These are phyloP conservation scores for Drosophila rufa DNA, from an alignment of 1,140 invertebrate genomes.

Conservation along the genomic window DNA sequence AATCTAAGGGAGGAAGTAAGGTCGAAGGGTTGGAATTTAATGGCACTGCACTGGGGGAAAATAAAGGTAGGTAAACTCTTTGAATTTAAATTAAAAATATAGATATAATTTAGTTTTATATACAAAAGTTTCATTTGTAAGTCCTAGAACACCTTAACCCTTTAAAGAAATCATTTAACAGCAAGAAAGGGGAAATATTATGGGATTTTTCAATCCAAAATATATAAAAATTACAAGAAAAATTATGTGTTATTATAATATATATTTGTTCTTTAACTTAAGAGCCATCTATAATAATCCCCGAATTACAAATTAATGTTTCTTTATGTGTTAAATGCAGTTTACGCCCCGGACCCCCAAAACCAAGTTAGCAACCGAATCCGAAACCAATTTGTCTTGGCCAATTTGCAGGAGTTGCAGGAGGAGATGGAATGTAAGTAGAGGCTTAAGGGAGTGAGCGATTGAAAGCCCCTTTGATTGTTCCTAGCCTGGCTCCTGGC, in stretches of 20 bases:
- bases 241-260: background rate
- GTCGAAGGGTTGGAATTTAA: constrained; percentile 22
- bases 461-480: constrained; percentile 57
- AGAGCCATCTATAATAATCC: no score
- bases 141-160: no score
- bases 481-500: constrained; percentile 30
- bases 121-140: no score
- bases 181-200: no score
- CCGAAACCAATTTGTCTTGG: constrained; percentile 63
- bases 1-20: constrained; percentile 87
- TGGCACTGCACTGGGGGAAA: constrained; percentile 29
- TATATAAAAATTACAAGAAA: background rate
- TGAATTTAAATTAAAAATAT: background rate
- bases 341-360: constrained; percentile 12
- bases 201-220: no score
- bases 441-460: constrained; percentile 32
- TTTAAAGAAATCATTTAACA: no score
- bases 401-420: constrained; percentile 46
- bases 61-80: background rate
- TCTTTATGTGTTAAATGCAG: constrained; percentile 21
- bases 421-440: constrained; percentile 5
- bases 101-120: no score
- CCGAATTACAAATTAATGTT: background rate
- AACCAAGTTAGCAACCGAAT: constrained; percentile 11
- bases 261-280: no score